phyloP scores from a whole-genome alignment of 2,888 invertebrate species.

The Copidosoma aretas region DNA sequence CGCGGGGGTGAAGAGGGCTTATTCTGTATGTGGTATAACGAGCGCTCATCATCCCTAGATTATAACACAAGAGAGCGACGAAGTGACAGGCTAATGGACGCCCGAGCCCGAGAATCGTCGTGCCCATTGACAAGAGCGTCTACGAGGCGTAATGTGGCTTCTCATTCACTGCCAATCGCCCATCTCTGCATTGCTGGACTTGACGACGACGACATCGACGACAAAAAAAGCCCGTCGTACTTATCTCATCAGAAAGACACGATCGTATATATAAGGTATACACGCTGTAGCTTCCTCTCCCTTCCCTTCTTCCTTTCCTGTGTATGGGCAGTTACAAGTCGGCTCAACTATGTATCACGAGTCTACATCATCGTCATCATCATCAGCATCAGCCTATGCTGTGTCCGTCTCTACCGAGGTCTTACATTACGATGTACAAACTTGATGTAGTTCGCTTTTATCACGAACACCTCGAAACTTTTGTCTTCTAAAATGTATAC shows the following conservation, averaged over 20 bases:
- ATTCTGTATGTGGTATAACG: conserved; percentile 50
- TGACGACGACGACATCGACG: conserved; percentile 9
- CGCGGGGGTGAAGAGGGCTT: no score
- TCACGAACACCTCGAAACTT: no score
- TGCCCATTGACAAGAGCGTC: conserved; percentile 56
- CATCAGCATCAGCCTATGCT: no score
- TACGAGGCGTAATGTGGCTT: conserved; percentile 51
- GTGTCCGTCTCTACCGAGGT: no score
- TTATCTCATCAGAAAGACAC: conserved; percentile 38
- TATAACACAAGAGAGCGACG: conserved; percentile 50
- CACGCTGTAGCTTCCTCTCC: conserved; percentile 3
- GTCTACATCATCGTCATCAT: no score
- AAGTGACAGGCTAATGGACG: conserved; percentile 46
- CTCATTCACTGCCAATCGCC: conserved; percentile 53
- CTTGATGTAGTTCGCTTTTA: no score
- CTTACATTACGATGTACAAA: no score
- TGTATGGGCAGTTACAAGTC: neutral
- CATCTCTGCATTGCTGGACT: neutral
- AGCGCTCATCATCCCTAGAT: conserved; percentile 58
- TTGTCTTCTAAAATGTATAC: no score
- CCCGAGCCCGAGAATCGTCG: conserved; percentile 32
- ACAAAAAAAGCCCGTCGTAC: conserved; percentile 16
- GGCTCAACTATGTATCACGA: no score
- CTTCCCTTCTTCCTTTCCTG: neutral
- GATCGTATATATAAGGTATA: conserved; percentile 12